phyloP scores from a whole-genome alignment of 2,797 vertebrate genomes.

The Hirundo rustica region DNA sequence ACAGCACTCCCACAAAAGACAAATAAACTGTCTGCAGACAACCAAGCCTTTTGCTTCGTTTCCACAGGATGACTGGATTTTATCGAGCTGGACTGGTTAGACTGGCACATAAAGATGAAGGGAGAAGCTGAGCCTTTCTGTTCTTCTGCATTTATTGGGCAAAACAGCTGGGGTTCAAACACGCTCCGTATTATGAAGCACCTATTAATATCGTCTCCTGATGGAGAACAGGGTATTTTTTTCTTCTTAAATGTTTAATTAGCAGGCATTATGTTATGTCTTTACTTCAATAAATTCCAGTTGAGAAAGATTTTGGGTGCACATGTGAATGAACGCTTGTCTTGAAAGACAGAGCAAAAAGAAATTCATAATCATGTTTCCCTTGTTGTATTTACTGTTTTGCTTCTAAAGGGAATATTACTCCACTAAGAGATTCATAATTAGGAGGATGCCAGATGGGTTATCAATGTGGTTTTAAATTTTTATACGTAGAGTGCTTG shows the following conservation, averaged over 20 bases:
- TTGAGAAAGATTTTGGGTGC: slow-evolving; percentile 50
- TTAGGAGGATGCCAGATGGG: slow-evolving; percentile 77
- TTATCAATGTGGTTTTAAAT: slow-evolving; percentile 80
- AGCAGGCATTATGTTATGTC: slow-evolving; percentile 12
- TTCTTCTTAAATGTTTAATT: slow-evolving; percentile 49
- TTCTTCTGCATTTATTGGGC: background rate
- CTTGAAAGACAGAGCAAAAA: slow-evolving; percentile 74
- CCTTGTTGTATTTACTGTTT: slow-evolving; percentile 72
- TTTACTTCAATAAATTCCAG: slow-evolving; percentile 50
- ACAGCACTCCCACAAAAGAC: background rate
- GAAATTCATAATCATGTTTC: slow-evolving; percentile 72
- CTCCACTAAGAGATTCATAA: slow-evolving; percentile 73
- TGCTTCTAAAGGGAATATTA: slow-evolving; percentile 74
- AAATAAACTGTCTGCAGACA: background rate
- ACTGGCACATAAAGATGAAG: background rate
- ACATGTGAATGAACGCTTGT: slow-evolving; percentile 42
- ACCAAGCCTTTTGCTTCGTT: background rate
- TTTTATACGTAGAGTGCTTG: slow-evolving; percentile 72
- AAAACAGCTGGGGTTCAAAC: slow-evolving; percentile 49
- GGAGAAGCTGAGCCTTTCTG: slow-evolving; percentile 14
- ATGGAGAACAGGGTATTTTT: slow-evolving; percentile 36
- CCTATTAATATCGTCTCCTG: slow-evolving; percentile 48
- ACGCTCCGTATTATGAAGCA: slow-evolving; percentile 31
- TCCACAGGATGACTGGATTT: background rate
- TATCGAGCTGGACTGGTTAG: slow-evolving; percentile 6